Evolutionary conservation across 2,888 invertebrate genomes (phyloP).

Genomic region (Lepidocyrtoides sp.): DNA sequence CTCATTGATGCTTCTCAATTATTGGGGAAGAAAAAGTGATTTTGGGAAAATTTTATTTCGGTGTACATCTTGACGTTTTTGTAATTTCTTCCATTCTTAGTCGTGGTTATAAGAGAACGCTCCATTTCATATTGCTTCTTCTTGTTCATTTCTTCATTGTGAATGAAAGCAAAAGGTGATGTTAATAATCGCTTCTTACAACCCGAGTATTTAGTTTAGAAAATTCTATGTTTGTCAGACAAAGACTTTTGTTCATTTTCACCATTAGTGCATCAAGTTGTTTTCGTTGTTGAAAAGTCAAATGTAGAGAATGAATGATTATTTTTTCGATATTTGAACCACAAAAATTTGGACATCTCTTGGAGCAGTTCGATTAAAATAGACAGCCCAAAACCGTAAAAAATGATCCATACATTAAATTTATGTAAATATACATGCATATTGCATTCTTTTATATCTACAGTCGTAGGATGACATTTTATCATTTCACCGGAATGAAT

Average conservation of each 20-base stretch:
- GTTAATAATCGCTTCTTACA: no score
- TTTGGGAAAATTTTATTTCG: not conserved
- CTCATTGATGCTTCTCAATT: slow-evolving; percentile 58
- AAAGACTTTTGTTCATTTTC: no score
- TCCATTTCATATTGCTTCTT: not conserved
- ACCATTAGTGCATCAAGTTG: not conserved
- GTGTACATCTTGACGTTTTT: slow-evolving; percentile 44
- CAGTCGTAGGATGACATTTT: not conserved
- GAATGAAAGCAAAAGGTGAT: no score
- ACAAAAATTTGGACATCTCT: slow-evolving; percentile 22
- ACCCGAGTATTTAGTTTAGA: not conserved
- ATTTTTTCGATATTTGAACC: no score
- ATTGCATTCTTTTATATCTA: not conserved
- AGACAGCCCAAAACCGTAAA: no score
- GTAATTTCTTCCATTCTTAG: not conserved
- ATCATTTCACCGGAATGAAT: slow-evolving; percentile 53
- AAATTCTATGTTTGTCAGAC: no score
- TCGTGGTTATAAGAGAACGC: no score
- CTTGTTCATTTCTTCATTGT: not conserved
- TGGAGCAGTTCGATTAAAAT: slow-evolving; percentile 2
- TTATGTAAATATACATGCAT: not conserved
- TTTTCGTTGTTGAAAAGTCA: slow-evolving; percentile 8
- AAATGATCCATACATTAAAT: not conserved
- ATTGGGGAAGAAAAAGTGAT: slow-evolving; percentile 47
- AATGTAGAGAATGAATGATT: not conserved